Evolutionary conservation across 2,113 vertebrate genomes (phyloP).

Genomic region (Calyptomena viridis): DNA sequence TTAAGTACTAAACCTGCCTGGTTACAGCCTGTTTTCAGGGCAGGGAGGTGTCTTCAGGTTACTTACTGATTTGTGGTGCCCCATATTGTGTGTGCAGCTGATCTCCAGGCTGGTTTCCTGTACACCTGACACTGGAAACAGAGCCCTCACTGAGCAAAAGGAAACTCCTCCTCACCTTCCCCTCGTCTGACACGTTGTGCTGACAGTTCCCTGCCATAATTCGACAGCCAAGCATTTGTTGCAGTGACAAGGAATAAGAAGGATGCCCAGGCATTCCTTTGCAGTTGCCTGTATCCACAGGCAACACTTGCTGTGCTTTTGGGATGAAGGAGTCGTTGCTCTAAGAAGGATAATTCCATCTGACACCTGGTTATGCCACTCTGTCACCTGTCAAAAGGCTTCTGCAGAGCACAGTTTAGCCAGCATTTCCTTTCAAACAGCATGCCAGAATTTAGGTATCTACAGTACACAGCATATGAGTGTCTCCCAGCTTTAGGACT

Average conservation of each 20-base stretch:
- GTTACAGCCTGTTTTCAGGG: neutral
- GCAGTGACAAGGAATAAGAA: neutral
- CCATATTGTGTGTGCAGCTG: neutral
- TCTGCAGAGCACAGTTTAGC: neutral
- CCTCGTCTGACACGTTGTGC: neutral
- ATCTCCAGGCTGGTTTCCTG: neutral
- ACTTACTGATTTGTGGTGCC: neutral
- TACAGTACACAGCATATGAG: neutral
- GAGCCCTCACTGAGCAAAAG: neutral
- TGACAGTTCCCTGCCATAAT: neutral
- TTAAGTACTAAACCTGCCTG: fast-evolving
- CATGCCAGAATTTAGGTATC: neutral
- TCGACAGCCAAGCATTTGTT: neutral
- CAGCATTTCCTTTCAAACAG: neutral
- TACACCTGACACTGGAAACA: neutral
- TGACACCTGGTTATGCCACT: neutral
- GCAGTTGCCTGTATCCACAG: neutral
- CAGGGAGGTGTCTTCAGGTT: neutral
- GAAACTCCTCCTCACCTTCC: neutral
- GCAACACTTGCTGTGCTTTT: neutral
- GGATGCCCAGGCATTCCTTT: neutral
- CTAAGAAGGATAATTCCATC: neutral
- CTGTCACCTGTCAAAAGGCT: neutral
- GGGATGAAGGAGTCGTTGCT: neutral
- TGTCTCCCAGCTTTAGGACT: neutral